phyloP scores from a whole-genome alignment of 2,797 vertebrate species.

The Buceros bicornis region DNA sequence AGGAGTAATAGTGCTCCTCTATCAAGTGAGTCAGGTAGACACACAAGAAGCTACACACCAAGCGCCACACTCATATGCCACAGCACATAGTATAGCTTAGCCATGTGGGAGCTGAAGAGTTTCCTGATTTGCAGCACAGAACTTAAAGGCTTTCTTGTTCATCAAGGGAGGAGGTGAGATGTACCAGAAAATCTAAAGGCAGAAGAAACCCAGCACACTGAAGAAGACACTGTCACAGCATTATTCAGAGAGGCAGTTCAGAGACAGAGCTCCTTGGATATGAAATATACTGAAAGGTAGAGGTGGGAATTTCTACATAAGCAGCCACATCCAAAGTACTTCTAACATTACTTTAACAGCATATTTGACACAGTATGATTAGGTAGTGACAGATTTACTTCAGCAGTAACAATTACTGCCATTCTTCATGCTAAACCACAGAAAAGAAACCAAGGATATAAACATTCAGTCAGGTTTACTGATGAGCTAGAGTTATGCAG shows the following conservation, averaged over 20 bases:
- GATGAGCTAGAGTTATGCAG: neutral
- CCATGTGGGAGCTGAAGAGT: neutral
- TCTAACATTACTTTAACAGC: neutral
- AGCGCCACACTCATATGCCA: accelerated
- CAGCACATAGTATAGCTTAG: neutral
- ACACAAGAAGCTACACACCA: neutral
- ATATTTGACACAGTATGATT: neutral
- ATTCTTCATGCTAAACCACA: neutral
- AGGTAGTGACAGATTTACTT: neutral
- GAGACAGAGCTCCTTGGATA: neutral
- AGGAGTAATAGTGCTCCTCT: neutral
- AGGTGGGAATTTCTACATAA: neutral
- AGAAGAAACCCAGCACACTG: neutral
- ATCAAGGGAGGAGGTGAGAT: neutral
- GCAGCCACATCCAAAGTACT: neutral
- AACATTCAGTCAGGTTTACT: neutral
- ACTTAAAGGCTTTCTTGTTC: neutral
- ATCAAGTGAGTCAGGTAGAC: neutral
- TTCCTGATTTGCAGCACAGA: neutral
- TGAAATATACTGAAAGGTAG: neutral
- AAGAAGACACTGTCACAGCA: neutral
- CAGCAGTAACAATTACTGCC: slow-evolving; percentile 1
- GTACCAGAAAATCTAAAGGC: neutral
- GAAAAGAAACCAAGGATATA: neutral
- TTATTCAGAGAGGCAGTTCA: neutral